These are phyloP conservation scores for Phymastichus coffea DNA, from an alignment of 1,140 invertebrate species.

Conservation along the genomic window DNA sequence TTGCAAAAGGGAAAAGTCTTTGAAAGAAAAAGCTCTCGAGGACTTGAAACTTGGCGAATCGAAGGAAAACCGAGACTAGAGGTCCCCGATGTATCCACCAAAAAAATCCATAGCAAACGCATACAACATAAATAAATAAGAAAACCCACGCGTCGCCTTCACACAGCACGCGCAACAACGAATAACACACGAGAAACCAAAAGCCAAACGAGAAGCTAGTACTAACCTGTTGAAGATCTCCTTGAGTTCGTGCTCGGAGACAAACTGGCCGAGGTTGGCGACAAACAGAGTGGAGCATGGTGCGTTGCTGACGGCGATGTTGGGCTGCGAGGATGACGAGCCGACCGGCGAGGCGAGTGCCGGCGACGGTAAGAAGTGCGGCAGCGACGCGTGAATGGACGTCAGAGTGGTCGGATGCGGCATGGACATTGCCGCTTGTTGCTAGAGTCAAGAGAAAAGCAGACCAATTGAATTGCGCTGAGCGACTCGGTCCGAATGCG, in stretches of 20 bases:
- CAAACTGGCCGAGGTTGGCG: constrained; percentile 93
- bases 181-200: neutral
- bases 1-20: too few species aligned
- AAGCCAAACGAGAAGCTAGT: neutral
- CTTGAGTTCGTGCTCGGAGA: constrained; percentile 95
- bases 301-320: constrained; percentile 64
- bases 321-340: constrained; percentile 73
- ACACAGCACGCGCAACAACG: too few species aligned
- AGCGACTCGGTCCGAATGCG: too few species aligned
- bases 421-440: constrained; percentile 68
- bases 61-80: too few species aligned
- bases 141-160: neutral
- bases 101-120: too few species aligned
- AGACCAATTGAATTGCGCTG: neutral
- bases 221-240: constrained; percentile 95
- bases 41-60: too few species aligned
- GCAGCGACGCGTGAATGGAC: constrained; percentile 75
- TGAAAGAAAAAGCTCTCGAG: too few species aligned
- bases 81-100: too few species aligned
- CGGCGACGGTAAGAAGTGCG: constrained; percentile 78
- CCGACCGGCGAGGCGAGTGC: constrained; percentile 85
- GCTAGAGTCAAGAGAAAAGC: constrained; percentile 4
- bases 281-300: constrained; percentile 98
- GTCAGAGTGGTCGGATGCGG: constrained; percentile 78
- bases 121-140: too few species aligned